phyloP scores from a whole-genome alignment of 2,113 vertebrate genomes.

The Hippocampus abdominalis region DNA sequence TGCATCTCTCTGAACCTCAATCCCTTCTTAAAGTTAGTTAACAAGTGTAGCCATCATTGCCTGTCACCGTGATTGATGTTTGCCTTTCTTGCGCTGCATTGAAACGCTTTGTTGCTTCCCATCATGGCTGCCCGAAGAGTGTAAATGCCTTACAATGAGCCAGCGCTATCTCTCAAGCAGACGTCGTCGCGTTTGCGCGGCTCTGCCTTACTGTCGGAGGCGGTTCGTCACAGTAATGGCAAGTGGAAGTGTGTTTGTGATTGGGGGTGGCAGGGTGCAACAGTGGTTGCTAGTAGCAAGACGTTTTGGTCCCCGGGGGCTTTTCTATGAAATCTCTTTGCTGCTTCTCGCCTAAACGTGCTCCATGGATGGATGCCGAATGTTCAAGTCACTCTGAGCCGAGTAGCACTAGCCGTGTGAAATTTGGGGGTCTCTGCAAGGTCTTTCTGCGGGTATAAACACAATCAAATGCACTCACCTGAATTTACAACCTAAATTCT shows the following conservation, averaged over 20 bases:
- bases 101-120: conserved; percentile 48
- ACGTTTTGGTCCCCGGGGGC: background rate
- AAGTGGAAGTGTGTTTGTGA: conserved; percentile 14
- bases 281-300: background rate
- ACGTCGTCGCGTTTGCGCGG: conserved; percentile 40
- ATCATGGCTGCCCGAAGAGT: conserved; percentile 29
- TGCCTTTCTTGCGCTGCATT: conserved; percentile 28
- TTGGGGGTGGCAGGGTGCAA: background rate
- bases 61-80: conserved; percentile 54
- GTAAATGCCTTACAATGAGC: conserved; percentile 28
- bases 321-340: background rate
- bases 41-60: conserved; percentile 45
- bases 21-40: conserved; percentile 50
- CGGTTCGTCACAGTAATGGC: conserved; percentile 50
- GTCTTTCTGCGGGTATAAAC: no score
- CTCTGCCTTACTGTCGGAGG: conserved; percentile 44
- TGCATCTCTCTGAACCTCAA: conserved; percentile 16
- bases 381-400: background rate
- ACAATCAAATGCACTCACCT: no score
- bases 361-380: background rate
- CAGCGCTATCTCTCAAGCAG: conserved; percentile 43
- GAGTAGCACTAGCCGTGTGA: no score
- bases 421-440: no score
- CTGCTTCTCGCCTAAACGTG: background rate
- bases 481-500: no score